Conservation (phyloP, 2,888 invertebrate species). For the Chouioia cunea region DNA sequence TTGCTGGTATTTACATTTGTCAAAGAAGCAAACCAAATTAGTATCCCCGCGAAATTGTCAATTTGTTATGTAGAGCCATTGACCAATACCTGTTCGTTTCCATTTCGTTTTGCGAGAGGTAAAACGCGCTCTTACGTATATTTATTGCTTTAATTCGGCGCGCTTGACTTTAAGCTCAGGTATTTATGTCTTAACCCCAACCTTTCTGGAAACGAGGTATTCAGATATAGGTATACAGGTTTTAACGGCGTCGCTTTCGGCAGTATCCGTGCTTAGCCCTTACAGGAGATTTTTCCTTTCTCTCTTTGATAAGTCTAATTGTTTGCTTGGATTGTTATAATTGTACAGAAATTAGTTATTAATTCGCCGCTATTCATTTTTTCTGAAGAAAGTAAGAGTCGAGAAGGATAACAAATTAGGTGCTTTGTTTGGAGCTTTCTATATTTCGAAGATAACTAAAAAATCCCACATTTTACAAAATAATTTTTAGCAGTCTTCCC, state of each 20-base stretch:
- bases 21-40: slow-evolving; percentile 22
- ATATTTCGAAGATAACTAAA: too few species aligned
- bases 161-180: slow-evolving; percentile 51
- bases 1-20: too few species aligned
- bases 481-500: too few species aligned
- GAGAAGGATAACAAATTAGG: too few species aligned
- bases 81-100: slow-evolving; percentile 21
- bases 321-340: slow-evolving; percentile 49
- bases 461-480: too few species aligned
- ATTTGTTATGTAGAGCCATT: slow-evolving; percentile 3
- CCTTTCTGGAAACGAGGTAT: slow-evolving; percentile 48
- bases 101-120: slow-evolving; percentile 6
- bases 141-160: slow-evolving; percentile 59
- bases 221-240: slow-evolving; percentile 45
- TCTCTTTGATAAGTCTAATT: slow-evolving; percentile 42
- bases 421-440: too few species aligned
- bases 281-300: not conserved
- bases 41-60: slow-evolving; percentile 22
- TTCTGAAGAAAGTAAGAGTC: not conserved
- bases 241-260: slow-evolving; percentile 22
- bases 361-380: slow-evolving; percentile 29
- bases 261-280: slow-evolving; percentile 12
- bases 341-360: slow-evolving; percentile 51
- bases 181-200: slow-evolving; percentile 58
- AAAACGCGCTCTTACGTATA: slow-evolving; percentile 51